A percentile compares a stretch with the other conserved stretches of the same genome.
Conservation (phyloP, 2,113 vertebrate species). For the Mugil cephalus region DNA sequence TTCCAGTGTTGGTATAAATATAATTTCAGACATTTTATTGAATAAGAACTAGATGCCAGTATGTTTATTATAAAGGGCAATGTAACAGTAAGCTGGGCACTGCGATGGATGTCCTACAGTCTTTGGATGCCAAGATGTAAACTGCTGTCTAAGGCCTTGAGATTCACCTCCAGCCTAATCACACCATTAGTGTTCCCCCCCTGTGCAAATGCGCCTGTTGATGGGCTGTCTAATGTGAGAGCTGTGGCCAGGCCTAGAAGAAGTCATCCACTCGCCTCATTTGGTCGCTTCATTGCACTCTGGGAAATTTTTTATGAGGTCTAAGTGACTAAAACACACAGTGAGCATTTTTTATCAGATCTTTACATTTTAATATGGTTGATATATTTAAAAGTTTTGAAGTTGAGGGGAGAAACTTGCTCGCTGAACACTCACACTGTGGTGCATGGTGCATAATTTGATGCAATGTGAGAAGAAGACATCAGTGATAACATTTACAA, state of each 20-base stretch:
- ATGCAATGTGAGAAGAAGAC: not conserved
- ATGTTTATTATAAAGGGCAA: conserved; percentile 11
- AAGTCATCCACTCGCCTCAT: conserved; percentile 75
- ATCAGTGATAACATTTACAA: not conserved
- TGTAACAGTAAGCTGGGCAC: conserved; percentile 13
- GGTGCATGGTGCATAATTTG: not conserved
- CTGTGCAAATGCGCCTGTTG: conserved; percentile 76
- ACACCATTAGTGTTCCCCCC: conserved; percentile 73
- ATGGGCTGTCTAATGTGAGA: conserved; percentile 78
- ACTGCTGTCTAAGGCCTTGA: conserved; percentile 72
- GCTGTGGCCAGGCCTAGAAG: conserved; percentile 69
- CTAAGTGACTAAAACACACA: conserved; percentile 85
- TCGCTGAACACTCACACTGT: not conserved
- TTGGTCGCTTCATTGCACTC: conserved; percentile 80
- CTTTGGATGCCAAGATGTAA: conserved; percentile 60
- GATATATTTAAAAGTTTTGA: conserved; percentile 71
- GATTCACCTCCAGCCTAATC: conserved; percentile 76
- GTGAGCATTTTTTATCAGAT: conserved; percentile 81
- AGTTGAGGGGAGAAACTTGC: conserved; percentile 58
- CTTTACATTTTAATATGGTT: conserved; percentile 82
- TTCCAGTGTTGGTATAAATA: conserved; percentile 14
- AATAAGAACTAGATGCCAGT: not conserved
- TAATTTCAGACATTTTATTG: conserved; percentile 1
- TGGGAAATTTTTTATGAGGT: conserved; percentile 85
- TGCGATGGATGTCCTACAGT: conserved; percentile 27